Evolutionary conservation across 2,113 vertebrate species (phyloP), one percentile per base, ranked within the genome.

Genomic region (Taxidea taxus): DNA sequence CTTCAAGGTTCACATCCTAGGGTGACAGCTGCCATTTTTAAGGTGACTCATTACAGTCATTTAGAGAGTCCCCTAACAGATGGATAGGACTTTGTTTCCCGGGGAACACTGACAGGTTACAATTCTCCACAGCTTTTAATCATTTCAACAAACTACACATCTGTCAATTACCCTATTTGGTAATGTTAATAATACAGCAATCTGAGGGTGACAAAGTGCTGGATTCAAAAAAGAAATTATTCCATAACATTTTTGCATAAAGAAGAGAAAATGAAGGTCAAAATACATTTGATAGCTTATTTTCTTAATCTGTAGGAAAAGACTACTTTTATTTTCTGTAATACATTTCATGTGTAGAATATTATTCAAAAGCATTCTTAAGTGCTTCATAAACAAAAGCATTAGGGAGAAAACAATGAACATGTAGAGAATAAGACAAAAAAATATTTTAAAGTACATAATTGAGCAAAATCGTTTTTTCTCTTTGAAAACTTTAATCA

Each of bases 131-230:
- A 98, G 95, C 94, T 98, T 99, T 98, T 98, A 98, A 98, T 98
- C 96, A 98, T 98, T 98, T 98, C 97, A 98, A 94, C 83, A 98
- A 98, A 98, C 95, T 98, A 97, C 92, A 98, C 97, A 98, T 98
- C 98, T 98, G 98, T 97, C 98, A 98, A 98, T 98, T 98, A 98
- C 75, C 83, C 58, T 96, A 95, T 95, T 98, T 54, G 82, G 27
- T 93, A 95, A 97, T 98, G 96, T 98, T 98, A 98, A 97, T 98
- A 98, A 98, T 97, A 98, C 20, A 96, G 68, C 47, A 98, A 98
- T 96, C 86, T 97, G 91, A 98, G 80, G 80, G 96, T 96, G 84
- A 97, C 49, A 98, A 97, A 97, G 54, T 97, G 95, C 39, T 31
- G 47, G 8, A 31, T 87, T 97, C 92, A 90, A 89, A n/a, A 96